Evolutionary conservation across 2,797 vertebrate genomes (phyloP).

Genomic region (Myoxocephalus aenaeus): DNA sequence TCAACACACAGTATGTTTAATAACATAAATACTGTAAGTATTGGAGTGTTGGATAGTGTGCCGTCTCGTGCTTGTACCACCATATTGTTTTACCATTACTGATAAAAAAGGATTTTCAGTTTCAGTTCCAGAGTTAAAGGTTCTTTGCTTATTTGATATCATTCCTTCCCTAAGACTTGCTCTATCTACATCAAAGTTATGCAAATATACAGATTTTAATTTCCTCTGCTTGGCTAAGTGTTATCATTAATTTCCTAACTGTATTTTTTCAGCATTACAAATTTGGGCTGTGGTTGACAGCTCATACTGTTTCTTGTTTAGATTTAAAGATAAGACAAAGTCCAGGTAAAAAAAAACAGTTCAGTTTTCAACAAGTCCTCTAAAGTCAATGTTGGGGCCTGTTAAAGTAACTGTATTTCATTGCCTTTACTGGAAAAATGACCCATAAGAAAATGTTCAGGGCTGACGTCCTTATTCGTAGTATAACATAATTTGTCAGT

Average conservation of each 20-base stretch:
- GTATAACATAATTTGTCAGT: no score
- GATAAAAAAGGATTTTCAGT: background rate
- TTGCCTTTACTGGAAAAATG: background rate
- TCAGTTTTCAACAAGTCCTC: background rate
- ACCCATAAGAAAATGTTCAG: background rate
- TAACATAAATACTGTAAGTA: background rate
- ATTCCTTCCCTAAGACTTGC: background rate
- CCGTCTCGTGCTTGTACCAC: background rate
- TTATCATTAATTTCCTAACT: constrained; percentile 14
- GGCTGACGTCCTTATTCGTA: no score
- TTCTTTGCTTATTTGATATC: constrained; percentile 10
- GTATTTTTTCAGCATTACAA: constrained; percentile 1
- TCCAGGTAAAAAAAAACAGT: background rate
- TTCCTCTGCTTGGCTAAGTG: background rate
- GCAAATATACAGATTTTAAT: background rate
- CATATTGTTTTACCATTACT: background rate
- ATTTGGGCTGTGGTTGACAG: background rate
- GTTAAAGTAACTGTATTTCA: background rate
- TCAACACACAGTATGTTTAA: constrained; percentile 1
- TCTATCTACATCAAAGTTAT: background rate
- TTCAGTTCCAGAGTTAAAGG: background rate
- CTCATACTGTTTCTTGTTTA: background rate
- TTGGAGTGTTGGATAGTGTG: background rate
- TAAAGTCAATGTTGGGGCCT: background rate
- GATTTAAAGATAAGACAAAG: constrained; percentile 1